These are phyloP conservation scores for Macrocentrus cingulum DNA, from an alignment of 1,140 invertebrate genomes.

Conservation along the genomic window DNA sequence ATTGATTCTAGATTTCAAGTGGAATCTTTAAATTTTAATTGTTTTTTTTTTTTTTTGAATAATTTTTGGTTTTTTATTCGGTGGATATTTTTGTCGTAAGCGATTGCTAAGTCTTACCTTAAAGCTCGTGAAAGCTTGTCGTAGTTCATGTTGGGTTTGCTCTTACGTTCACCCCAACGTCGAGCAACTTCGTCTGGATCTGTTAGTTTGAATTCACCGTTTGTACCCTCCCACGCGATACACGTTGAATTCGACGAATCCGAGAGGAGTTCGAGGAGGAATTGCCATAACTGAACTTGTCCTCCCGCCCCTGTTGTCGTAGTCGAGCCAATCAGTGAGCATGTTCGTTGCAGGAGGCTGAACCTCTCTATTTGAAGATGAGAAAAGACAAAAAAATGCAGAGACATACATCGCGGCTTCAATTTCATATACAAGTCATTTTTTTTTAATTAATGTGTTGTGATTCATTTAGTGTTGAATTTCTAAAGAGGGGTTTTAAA, in stretches of 20 bases:
- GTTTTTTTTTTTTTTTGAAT: too few species aligned
- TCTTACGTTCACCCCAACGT: slow-evolving; percentile 96
- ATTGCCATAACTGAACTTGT: slow-evolving; percentile 99
- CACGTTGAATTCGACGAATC: slow-evolving; percentile 89
- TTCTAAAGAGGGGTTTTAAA: too few species aligned
- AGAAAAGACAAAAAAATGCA: slow-evolving; percentile 1
- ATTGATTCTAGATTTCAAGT: too few species aligned
- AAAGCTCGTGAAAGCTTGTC: slow-evolving; percentile 96
- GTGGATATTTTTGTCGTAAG: too few species aligned
- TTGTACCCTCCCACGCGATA: slow-evolving; percentile 95
- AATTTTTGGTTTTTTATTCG: too few species aligned
- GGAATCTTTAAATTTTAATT: too few species aligned
- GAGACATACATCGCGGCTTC: not conserved
- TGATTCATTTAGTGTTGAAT: too few species aligned
- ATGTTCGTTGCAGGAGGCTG: slow-evolving; percentile 53
- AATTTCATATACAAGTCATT: not conserved
- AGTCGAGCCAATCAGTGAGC: slow-evolving; percentile 54
- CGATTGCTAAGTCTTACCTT: too few species aligned
- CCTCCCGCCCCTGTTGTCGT: slow-evolving; percentile 67
- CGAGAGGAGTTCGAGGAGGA: slow-evolving; percentile 92
- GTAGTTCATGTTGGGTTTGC: slow-evolving; percentile 99
- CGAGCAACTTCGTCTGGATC: slow-evolving; percentile 98
- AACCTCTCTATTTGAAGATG: slow-evolving; percentile 44
- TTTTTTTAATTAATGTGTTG: too few species aligned
- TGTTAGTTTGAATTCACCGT: slow-evolving; percentile 96